phyloP scores from a whole-genome alignment of 2,888 invertebrate genomes.

The Pedicia rivosa region DNA sequence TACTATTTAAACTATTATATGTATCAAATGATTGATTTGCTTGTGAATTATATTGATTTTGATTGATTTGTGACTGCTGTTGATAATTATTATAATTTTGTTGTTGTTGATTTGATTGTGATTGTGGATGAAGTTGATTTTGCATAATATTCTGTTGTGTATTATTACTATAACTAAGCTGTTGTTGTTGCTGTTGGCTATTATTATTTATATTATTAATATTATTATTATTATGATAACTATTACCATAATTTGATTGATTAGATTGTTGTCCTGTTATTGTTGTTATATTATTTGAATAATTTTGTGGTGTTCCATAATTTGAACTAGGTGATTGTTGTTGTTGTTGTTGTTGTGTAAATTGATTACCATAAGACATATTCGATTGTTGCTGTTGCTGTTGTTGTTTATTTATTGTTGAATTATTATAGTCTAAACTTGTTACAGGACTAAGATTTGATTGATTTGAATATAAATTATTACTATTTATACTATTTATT shows the following conservation, averaged over 20 bases:
- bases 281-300: slow-evolving; percentile 17
- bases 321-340: slow-evolving; percentile 23
- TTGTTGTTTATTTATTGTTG: slow-evolving; percentile 1
- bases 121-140: slow-evolving; percentile 15
- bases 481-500: background rate
- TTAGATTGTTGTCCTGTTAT: slow-evolving; percentile 11
- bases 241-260: background rate
- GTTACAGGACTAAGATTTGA: background rate
- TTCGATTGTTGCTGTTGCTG: slow-evolving; percentile 16
- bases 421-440: slow-evolving; percentile 2
- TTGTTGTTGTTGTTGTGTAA: slow-evolving; percentile 16
- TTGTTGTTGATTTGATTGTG: slow-evolving; percentile 17
- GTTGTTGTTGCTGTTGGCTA: slow-evolving; percentile 15
- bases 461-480: background rate
- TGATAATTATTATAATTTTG: slow-evolving; percentile 19
- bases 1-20: slow-evolving; percentile 4
- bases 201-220: slow-evolving; percentile 18
- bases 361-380: slow-evolving; percentile 18
- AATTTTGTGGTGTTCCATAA: slow-evolving; percentile 10
- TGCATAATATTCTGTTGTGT: slow-evolving; percentile 20
- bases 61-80: slow-evolving; percentile 12
- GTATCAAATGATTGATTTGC: slow-evolving; percentile 8
- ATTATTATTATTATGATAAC: slow-evolving; percentile 15
- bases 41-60: background rate
- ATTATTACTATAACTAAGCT: slow-evolving; percentile 16